Evolutionary conservation across 2,113 vertebrate genomes (phyloP).

Genomic region (Peromyscus polionotus): DNA sequence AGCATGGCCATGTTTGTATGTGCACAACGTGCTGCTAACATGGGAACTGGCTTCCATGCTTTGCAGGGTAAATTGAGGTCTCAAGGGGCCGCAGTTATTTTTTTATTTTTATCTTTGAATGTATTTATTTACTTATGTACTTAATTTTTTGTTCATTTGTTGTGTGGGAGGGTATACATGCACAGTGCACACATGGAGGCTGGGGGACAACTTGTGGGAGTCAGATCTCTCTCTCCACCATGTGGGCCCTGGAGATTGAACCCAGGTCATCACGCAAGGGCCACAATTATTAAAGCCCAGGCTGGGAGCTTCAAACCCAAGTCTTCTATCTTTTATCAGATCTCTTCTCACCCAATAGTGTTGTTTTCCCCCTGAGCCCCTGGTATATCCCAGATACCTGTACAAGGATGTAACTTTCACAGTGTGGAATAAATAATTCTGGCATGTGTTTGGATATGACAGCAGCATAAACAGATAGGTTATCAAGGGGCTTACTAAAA

Average conservation of each 20-base stretch:
- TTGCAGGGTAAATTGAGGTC: background rate
- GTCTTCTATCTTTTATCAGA: background rate
- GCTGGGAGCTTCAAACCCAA: background rate
- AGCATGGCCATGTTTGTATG: background rate
- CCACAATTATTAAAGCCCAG: background rate
- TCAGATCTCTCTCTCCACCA: background rate
- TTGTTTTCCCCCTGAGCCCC: background rate
- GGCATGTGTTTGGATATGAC: background rate
- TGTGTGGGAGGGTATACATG: background rate
- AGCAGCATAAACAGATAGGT: background rate
- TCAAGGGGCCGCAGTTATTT: background rate
- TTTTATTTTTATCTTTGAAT: background rate
- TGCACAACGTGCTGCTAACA: background rate
- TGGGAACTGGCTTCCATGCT: background rate
- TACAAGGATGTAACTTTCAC: background rate
- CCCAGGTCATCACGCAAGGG: background rate
- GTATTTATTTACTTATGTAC: background rate
- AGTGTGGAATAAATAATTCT: background rate
- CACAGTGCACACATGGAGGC: background rate
- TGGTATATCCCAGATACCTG: background rate
- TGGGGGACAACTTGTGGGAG: background rate
- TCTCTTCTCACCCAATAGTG: background rate
- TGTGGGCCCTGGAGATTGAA: background rate
- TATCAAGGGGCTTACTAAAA: background rate
- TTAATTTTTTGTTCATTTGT: background rate